Percentiles rank a stretch among this genome's conserved stretches.
Conservation (phyloP, 1,140 invertebrate genomes). For the Pogonognathellus flavescens region DNA sequence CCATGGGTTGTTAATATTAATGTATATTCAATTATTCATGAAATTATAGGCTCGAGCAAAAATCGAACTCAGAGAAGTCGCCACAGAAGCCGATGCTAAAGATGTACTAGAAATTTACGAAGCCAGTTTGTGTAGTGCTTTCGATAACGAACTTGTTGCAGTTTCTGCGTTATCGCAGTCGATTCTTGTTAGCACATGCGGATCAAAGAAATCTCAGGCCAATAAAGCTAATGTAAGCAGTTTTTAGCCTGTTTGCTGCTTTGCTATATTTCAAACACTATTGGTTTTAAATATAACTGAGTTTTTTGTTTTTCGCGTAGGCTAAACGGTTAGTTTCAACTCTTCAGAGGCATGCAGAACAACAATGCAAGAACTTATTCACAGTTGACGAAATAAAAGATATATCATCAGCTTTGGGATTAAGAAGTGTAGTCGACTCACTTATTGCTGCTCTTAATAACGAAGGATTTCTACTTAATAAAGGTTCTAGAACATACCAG, state of each 20-base stretch:
- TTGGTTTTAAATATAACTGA: neutral
- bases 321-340: slow-evolving; percentile 82
- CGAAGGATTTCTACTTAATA: slow-evolving; percentile 87
- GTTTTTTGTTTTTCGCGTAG: slow-evolving; percentile 70
- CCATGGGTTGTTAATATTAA: no score
- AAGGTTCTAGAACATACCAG: slow-evolving; percentile 83
- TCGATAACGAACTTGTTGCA: slow-evolving; percentile 78
- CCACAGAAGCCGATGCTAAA: slow-evolving; percentile 83
- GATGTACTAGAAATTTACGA: slow-evolving; percentile 90
- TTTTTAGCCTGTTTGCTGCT: neutral
- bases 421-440: slow-evolving; percentile 75
- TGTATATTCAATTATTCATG: neutral
- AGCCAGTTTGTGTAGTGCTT: slow-evolving; percentile 83
- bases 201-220: neutral
- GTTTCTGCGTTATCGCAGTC: slow-evolving; percentile 16
- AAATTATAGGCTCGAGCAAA: slow-evolving; percentile 87
- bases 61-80: slow-evolving; percentile 84
- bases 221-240: slow-evolving; percentile 15
- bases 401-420: slow-evolving; percentile 76
- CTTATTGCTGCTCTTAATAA: slow-evolving; percentile 85
- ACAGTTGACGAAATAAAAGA: slow-evolving; percentile 82
- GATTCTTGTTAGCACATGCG: neutral
- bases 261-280: neutral
- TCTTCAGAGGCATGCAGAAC: slow-evolving; percentile 77
- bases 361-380: slow-evolving; percentile 80